These are phyloP conservation scores for Ginglymostoma cirratum DNA, from an alignment of 2,113 vertebrate genomes.

Conservation along the genomic window DNA sequence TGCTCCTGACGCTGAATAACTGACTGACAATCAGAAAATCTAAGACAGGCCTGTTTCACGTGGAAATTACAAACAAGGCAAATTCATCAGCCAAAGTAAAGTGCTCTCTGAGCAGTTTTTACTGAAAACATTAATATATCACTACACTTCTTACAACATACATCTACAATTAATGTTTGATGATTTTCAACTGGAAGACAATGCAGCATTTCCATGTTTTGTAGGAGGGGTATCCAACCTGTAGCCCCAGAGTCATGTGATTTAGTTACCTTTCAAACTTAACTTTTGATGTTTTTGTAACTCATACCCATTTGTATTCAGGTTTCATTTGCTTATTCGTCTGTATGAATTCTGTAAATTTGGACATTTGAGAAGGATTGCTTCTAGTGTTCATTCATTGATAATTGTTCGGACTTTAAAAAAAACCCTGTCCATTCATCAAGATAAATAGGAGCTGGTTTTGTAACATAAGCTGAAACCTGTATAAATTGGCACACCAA, in stretches of 20 bases:
- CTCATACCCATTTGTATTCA: neutral
- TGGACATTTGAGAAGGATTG: neutral
- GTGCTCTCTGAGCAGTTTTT: neutral
- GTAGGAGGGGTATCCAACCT: neutral
- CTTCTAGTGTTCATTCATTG: neutral
- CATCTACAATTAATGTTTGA: no score
- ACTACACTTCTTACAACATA: neutral
- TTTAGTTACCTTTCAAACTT: neutral
- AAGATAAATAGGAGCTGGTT: neutral
- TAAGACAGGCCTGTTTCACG: slow-evolving; percentile 62
- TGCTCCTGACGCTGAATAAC: slow-evolving; percentile 73
- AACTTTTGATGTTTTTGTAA: neutral
- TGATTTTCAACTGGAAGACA: neutral
- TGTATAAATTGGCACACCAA: neutral
- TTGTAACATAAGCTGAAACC: neutral
- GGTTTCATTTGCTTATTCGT: neutral
- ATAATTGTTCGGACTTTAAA: neutral
- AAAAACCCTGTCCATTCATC: neutral
- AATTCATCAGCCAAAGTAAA: neutral
- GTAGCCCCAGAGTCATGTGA: neutral
- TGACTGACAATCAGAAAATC: slow-evolving; percentile 72
- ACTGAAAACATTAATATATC: neutral
- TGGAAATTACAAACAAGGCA: neutral
- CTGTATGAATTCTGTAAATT: neutral
- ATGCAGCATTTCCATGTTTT: neutral